Base-by-base conservation (phyloP, 2,888 invertebrate genomes). In the Poecilobothrus nobilitatus region DNA sequence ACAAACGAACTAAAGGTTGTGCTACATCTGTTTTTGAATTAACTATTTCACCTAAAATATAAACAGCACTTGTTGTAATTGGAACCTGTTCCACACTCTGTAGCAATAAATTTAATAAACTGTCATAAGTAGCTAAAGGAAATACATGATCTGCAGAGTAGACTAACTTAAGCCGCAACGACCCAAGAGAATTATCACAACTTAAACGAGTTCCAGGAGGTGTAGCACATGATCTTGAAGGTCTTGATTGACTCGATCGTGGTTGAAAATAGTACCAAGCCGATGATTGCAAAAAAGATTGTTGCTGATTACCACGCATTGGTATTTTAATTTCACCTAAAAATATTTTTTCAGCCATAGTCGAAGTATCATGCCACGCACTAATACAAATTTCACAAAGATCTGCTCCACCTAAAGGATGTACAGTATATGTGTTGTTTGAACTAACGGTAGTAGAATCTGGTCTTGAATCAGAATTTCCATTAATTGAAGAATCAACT, bases 121-220 rank as follows among this genome's bases (percentile, higher is more conserved):
- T 86, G 73, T 90, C 87, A 79, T 95, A 95, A 75, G 90, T 90
- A 74, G 88, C 87, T 68, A 91, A 86, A 63, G 92, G 90, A 83
- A 95, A 93, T 67, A 95, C 94, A 81, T 92, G 89, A 84, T 95
- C 95, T 65, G 92, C 91, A 21, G 92, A 92, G 82, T 95, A 95
- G 78, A 92, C 90, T 73, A 95, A 87, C 78, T 92, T 90, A 68
- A 95, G 86, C 70, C 95, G 87, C 73, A 95, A 83, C 21, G 94
- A 92, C 73, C 95, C 95, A 71, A 94, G 86, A 27, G 88, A 85
- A 71, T 87, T 87, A 76, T 85, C 85, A 66, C 79, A 79, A 72
- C 81, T 82, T 33, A 91, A 84, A 72, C 91, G 83, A 69, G 90
- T 89, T 72, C 91, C 90, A 0, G 91, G 89, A 37, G 91, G 89